phyloP scores from a whole-genome alignment of 1,140 invertebrate genomes.

The Euborellia annulipes region DNA sequence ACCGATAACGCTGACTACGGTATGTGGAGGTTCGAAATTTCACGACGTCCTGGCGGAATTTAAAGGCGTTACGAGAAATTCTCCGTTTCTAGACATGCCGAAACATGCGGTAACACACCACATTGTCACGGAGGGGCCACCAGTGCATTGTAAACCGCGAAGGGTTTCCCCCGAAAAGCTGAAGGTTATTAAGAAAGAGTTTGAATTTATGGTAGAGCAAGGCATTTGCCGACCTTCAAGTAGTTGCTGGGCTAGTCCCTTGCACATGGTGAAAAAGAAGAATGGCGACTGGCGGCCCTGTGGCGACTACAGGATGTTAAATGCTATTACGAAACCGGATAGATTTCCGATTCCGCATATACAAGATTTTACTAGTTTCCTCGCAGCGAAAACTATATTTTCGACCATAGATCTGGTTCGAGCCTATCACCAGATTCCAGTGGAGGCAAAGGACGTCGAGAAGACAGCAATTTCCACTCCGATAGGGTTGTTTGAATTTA shows the following conservation, averaged over 20 bases:
- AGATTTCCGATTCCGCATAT: slow-evolving; percentile 25
- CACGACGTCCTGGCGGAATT: too few relatives aligned
- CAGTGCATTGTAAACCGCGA: too few relatives aligned
- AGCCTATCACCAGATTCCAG: slow-evolving; percentile 18
- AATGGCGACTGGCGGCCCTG: slow-evolving; percentile 26
- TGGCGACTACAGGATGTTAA: slow-evolving; percentile 32
- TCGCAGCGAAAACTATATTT: slow-evolving; percentile 27
- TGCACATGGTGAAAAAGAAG: slow-evolving; percentile 26
- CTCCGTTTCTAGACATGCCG: too few relatives aligned
- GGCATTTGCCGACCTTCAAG: slow-evolving; percentile 9
- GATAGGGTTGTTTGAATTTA: slow-evolving; percentile 12
- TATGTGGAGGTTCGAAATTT: too few relatives aligned
- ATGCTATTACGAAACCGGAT: slow-evolving; percentile 27
- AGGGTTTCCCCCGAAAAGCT: not conserved
- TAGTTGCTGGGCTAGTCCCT: slow-evolving; percentile 24
- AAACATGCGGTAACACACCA: too few relatives aligned
- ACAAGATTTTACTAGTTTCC: slow-evolving; percentile 18
- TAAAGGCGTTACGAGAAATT: too few relatives aligned
- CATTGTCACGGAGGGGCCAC: too few relatives aligned
- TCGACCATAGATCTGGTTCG: slow-evolving; percentile 27
- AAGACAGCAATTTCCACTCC: slow-evolving; percentile 24
- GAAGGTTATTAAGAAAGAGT: slow-evolving; percentile 12
- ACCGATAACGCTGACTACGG: too few relatives aligned
- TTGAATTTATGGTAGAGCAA: slow-evolving; percentile 6
- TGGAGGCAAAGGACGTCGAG: slow-evolving; percentile 18